A percentile compares a stretch with the other conserved stretches of the same genome.
These are phyloP conservation scores for Macrotis lagotis DNA, from an alignment of 2,113 vertebrate genomes.

Conservation along the genomic window DNA sequence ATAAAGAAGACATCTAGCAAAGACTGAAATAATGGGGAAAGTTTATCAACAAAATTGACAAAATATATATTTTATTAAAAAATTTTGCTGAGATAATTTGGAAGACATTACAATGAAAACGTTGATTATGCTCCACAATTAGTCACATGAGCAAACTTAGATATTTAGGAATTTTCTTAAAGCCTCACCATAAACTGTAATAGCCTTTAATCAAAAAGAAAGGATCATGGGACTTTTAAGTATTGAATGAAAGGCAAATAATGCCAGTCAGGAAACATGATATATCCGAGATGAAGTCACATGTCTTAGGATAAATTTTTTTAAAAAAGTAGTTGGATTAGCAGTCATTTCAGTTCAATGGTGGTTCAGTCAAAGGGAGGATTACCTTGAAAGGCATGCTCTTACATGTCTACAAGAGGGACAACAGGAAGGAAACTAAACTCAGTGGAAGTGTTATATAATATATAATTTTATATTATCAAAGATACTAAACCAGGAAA, in stretches of 20 bases:
- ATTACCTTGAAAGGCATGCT: neutral
- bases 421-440: neutral
- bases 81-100: neutral
- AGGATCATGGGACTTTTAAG: neutral
- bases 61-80: neutral
- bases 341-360: neutral
- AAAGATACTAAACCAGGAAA: neutral
- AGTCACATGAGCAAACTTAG: neutral
- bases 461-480: too few species aligned
- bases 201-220: neutral
- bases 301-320: neutral
- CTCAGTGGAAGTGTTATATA: neutral
- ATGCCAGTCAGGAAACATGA: neutral
- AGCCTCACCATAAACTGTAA: neutral
- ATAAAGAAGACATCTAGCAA: neutral
- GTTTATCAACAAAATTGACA: neutral
- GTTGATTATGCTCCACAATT: neutral
- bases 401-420: neutral
- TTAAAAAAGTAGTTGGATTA: neutral
- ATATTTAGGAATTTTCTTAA: neutral
- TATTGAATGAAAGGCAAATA: neutral
- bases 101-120: neutral
- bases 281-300: neutral
- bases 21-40: neutral
- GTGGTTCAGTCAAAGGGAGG: neutral